A percentile compares a stretch with the other conserved stretches of the same genome.
Evolutionary conservation across 2,113 vertebrate genomes (phyloP).

Genomic region (Carassius auratus): DNA sequence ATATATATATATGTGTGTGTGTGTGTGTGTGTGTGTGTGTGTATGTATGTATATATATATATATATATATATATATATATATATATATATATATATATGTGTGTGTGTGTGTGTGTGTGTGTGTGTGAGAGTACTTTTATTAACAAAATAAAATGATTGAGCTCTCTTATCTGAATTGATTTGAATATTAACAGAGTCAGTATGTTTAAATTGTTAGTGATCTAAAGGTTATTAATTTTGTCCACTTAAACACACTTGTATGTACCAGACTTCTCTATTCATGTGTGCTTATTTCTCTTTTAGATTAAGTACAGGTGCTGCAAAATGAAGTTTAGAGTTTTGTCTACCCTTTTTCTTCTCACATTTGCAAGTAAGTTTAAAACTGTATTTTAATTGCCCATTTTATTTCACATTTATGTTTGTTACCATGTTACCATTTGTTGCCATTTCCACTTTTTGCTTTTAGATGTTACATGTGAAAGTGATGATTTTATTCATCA

Average conservation of each 20-base stretch:
- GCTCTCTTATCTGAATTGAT: neutral
- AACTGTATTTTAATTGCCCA: neutral
- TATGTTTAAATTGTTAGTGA: too few species aligned
- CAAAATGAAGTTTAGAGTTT: conserved; percentile 7
- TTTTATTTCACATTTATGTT: neutral
- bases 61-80: too few species aligned
- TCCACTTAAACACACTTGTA: neutral
- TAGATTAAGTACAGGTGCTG: neutral
- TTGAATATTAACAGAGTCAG: neutral
- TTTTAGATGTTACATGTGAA: neutral
- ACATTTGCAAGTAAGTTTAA: neutral
- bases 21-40: too few species aligned
- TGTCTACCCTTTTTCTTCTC: neutral
- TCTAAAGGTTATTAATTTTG: neutral
- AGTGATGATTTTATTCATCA: neutral
- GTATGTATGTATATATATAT: too few species aligned
- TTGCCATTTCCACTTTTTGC: neutral
- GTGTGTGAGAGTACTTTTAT: neutral
- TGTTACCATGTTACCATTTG: neutral
- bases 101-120: too few species aligned
- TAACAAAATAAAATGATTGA: neutral
- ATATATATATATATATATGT: too few species aligned
- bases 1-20: too few species aligned
- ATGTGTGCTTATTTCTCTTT: neutral
- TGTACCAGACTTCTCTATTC: neutral